Evolutionary conservation across 30 jellyfish, hydroid and myxozoan species (phyloP), one percentile per base, ranked within the genome.

Genomic region (Chrysaora quinquecirrha): DNA sequence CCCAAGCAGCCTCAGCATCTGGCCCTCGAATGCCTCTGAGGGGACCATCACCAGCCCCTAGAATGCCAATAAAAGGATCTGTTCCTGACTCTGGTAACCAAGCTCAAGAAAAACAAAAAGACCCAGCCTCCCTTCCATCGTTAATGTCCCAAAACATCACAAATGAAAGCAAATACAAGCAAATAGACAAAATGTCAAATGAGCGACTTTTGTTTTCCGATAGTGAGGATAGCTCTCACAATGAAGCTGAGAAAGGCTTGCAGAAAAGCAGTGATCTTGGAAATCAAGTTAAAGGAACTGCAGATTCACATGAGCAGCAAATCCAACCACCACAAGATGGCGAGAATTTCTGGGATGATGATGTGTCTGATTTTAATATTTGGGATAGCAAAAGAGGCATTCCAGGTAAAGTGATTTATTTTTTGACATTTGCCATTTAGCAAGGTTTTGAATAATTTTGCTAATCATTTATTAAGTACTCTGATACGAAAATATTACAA

Each of bases 111-210:
- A 46, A 71, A 46, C 9, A 1, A 71, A 20, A 35, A 20, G 32
- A 68, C 30, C 61, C 32, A 3, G 32, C 34, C 64, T 16, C 72
- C 11, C 35, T 82, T 33, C 85, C 84, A 1, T 82, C 92, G 4
- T 46, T 82, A 64, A 82, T 82, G 92, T 69, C 85, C 22, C 81
- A 82, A 69, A 43, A 34, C 16, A 68, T 82, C 1, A 48, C 80
- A 38, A 82, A 82, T n/a, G 54, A 34, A 47, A 71, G 32, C 47
- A 31, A 82, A 29, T 82, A 68, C 47, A 22, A 31, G 35, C 27
- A 34, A 21, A 22, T 30, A 28, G 65, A 32, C 21, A 75, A 38
- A 38, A 38, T 14, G 11, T 38, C 54, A 3, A 38, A 14, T 14
- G 14, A 38, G 54, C 54, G 11, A 3, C 54, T 3, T 38, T 6